These are phyloP conservation scores for Microplitis manilae DNA, from an alignment of 2,888 invertebrate species.

Conservation along the genomic window DNA sequence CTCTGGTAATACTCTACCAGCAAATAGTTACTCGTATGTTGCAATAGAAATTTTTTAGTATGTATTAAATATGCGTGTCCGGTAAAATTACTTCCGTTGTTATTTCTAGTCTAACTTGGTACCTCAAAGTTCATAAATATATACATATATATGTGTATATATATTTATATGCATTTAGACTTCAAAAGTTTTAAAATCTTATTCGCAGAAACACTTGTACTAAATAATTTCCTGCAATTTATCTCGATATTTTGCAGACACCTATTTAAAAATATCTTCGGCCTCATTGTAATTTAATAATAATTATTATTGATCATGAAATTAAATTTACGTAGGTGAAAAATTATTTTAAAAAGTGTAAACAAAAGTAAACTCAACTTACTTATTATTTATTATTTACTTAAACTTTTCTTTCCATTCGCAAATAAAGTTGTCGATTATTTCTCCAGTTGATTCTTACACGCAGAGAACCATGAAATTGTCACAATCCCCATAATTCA, in stretches of 20 bases:
- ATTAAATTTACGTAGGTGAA: neutral
- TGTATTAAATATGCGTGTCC: neutral
- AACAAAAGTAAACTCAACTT: neutral
- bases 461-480: slow-evolving; percentile 46
- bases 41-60: neutral
- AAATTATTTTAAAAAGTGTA: neutral
- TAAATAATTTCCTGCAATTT: slow-evolving; percentile 2
- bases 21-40: neutral
- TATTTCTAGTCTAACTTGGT: slow-evolving; percentile 29
- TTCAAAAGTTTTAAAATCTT: neutral
- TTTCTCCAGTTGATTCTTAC: slow-evolving; percentile 39
- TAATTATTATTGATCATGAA: no score
- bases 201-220: neutral
- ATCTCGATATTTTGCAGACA: slow-evolving; percentile 17
- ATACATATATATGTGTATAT: slow-evolving; percentile 1
- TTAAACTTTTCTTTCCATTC: neutral
- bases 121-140: neutral
- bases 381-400: neutral
- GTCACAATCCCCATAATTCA: slow-evolving; percentile 24
- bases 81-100: slow-evolving; percentile 33
- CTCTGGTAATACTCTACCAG: neutral
- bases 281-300: slow-evolving; percentile 13
- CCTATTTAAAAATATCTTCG: slow-evolving; percentile 28
- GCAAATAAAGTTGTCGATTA: slow-evolving; percentile 18
- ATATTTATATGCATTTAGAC: neutral